Percentiles rank a stretch among this genome's conserved stretches.
These are phyloP conservation scores for Strigops habroptila DNA, from an alignment of 2,113 vertebrate species.

Conservation along the genomic window DNA sequence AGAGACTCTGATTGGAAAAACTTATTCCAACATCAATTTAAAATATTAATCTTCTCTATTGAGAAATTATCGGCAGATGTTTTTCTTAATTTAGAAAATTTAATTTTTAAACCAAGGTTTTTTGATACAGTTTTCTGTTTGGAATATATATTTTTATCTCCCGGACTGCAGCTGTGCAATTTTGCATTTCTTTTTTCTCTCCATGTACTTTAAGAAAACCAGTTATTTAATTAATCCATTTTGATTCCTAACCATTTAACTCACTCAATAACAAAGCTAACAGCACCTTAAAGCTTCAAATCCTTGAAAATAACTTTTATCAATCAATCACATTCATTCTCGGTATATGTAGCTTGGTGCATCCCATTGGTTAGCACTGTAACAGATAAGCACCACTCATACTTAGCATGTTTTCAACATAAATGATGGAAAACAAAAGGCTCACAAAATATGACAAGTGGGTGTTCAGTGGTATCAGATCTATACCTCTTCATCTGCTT, in stretches of 20 bases:
- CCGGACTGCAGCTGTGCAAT: accelerated
- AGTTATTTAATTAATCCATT: background rate
- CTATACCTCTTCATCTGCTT: background rate
- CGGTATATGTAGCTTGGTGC: background rate
- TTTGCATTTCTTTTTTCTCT: background rate
- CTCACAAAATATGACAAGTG: background rate
- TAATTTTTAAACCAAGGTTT: background rate
- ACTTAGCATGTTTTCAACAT: background rate
- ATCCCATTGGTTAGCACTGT: background rate
- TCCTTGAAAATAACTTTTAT: background rate
- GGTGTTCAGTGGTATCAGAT: background rate
- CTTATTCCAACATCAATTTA: background rate
- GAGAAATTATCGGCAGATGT: background rate
- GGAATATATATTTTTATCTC: background rate
- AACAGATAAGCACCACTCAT: background rate
- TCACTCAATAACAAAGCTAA: background rate
- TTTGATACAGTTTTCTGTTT: background rate
- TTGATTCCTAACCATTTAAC: background rate
- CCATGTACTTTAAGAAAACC: background rate
- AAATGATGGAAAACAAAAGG: background rate
- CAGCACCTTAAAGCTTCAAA: background rate
- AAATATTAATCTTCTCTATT: background rate
- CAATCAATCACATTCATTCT: background rate
- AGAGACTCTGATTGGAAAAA: background rate
- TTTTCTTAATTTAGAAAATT: background rate